These are phyloP conservation scores for Chironomus tentans DNA, from an alignment of 2,888 invertebrate genomes.

Conservation along the genomic window DNA sequence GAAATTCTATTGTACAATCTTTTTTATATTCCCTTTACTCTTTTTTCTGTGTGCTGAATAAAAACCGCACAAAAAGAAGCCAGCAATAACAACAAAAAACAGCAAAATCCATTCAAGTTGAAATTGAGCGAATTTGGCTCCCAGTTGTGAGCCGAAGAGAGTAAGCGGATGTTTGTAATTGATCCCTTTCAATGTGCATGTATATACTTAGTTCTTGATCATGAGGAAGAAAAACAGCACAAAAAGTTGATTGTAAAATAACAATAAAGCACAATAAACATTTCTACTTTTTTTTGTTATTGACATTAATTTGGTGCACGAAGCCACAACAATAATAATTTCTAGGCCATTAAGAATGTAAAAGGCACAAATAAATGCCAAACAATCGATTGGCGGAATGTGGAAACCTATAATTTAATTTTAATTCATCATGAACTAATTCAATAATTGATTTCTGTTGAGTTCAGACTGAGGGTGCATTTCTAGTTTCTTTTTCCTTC, in stretches of 20 bases:
- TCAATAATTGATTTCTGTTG: constrained; percentile 7
- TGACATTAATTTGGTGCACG: not conserved
- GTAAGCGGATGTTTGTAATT: constrained; percentile 12
- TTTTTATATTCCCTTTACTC: no score
- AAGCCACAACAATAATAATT: not conserved
- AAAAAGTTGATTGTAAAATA: not conserved
- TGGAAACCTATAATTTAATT: constrained; percentile 5
- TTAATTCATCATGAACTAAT: constrained; percentile 12
- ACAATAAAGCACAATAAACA: not conserved
- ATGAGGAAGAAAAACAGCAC: not conserved
- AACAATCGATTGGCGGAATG: not conserved
- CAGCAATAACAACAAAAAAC: not conserved
- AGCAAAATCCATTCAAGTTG: no score
- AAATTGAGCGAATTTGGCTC: no score
- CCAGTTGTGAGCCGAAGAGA: no score
- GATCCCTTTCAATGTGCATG: not conserved
- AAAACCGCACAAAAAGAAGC: not conserved
- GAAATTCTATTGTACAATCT: no score
- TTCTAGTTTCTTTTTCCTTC: no score
- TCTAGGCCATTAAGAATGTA: not conserved
- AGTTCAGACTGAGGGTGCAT: no score
- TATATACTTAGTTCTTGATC: not conserved
- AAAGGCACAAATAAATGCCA: not conserved
- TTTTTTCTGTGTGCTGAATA: no score
- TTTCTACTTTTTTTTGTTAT: not conserved